phyloP scores from a whole-genome alignment of 2,113 vertebrate species.

The Leptodactylus fuscus region DNA sequence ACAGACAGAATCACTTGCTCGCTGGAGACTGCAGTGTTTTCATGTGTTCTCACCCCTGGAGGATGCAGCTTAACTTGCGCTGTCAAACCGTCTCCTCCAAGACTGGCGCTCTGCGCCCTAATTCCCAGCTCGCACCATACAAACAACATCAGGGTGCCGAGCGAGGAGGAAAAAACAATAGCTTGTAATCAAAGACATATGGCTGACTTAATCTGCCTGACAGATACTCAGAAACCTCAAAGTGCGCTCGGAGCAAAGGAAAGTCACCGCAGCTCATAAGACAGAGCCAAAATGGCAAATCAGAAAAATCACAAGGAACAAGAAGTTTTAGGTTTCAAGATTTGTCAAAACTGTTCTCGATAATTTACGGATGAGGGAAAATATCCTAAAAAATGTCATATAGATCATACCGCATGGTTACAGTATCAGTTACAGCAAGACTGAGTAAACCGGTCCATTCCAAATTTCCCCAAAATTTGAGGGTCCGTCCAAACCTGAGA shows the following conservation, averaged over 20 bases:
- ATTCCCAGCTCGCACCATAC: constrained; percentile 8
- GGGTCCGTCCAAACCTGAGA: no score
- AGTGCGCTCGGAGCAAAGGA: not conserved
- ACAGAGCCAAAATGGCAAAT: no score
- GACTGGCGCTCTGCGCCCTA: constrained; percentile 6
- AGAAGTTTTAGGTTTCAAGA: no score
- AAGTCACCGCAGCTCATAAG: not conserved
- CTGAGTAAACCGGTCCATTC: no score
- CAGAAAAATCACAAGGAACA: no score
- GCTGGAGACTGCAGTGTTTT: constrained; percentile 43
- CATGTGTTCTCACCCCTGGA: constrained; percentile 29
- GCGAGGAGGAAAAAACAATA: not conserved
- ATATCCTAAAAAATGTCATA: no score
- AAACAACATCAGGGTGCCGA: constrained; percentile 38
- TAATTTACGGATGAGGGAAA: no score
- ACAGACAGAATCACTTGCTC: constrained; percentile 31
- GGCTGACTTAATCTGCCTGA: constrained; percentile 13
- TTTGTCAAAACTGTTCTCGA: no score
- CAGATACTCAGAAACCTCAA: constrained; percentile 6
- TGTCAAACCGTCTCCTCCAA: constrained; percentile 56
- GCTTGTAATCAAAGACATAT: constrained; percentile 14
- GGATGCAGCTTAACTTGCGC: constrained; percentile 23
- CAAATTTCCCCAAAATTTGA: no score
- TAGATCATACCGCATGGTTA: no score
- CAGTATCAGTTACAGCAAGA: no score